Evolutionary conservation across 2,797 vertebrate genomes (phyloP).

Genomic region (Passerculus sandwichensis): DNA sequence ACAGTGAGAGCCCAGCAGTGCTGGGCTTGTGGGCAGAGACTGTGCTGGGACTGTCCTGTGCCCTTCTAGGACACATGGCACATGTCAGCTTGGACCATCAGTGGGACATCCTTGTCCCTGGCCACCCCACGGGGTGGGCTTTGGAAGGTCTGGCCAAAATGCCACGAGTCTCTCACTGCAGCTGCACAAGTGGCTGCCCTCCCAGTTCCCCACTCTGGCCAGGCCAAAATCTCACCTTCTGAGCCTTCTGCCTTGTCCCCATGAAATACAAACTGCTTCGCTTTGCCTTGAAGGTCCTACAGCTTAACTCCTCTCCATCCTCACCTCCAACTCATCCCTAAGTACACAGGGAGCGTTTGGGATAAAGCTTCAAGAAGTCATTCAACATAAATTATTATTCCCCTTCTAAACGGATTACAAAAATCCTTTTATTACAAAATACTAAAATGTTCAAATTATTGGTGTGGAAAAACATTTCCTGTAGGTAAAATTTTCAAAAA

Average conservation of each 20-base stretch:
- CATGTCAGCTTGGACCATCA: rapidly evolving
- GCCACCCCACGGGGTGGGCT: rapidly evolving
- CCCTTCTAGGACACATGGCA: background rate
- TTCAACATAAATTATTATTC: constrained; percentile 32
- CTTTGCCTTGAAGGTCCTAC: background rate
- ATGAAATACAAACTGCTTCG: background rate
- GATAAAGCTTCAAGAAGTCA: constrained; percentile 3
- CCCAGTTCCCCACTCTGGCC: background rate
- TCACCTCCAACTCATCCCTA: constrained; percentile 43
- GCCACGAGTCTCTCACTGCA: background rate
- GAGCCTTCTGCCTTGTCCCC: background rate
- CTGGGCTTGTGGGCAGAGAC: background rate
- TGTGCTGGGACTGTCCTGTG: background rate
- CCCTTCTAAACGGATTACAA: constrained; percentile 50
- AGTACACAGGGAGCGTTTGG: rapidly evolving
- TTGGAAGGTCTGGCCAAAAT: background rate
- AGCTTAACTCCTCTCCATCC: background rate
- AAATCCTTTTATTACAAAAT: constrained; percentile 60
- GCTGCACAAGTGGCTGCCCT: background rate
- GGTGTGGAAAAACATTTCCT: constrained; percentile 55
- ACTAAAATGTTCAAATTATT: constrained; percentile 47
- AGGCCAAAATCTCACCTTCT: background rate
- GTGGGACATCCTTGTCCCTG: background rate
- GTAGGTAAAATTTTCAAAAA: constrained; percentile 43
- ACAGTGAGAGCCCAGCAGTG: background rate